Evolutionary conservation across 2,888 invertebrate genomes (phyloP).

Genomic region (Aelia acuminata): DNA sequence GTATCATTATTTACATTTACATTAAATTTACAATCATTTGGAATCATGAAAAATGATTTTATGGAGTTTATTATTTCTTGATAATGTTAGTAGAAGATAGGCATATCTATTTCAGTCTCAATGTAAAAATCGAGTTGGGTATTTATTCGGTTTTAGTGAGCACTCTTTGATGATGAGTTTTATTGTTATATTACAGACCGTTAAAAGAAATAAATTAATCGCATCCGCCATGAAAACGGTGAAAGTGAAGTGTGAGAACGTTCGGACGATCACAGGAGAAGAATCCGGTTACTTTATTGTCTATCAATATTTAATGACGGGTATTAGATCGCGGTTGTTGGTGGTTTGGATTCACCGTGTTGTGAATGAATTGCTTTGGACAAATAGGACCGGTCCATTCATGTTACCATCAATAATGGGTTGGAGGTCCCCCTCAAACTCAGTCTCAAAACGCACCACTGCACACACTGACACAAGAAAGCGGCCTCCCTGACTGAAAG

Average conservation of each 20-base stretch:
- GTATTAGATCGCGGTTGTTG: background rate
- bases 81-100: too few relatives aligned
- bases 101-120: background rate
- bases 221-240: background rate
- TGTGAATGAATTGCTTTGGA: constrained; percentile 3
- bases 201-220: background rate
- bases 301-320: constrained; percentile 6
- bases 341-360: background rate
- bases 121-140: background rate
- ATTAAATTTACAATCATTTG: too few relatives aligned
- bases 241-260: constrained; percentile 2
- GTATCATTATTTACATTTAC: too few relatives aligned
- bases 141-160: background rate
- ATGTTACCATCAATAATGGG: constrained; percentile 6
- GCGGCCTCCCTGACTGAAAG: background rate
- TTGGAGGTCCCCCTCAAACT: background rate
- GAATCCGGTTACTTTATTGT: background rate
- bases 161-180: background rate
- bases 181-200: background rate
- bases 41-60: too few relatives aligned
- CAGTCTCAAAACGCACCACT: background rate
- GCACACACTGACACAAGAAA: background rate
- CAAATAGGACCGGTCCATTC: background rate
- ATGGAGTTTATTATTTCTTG: too few relatives aligned
- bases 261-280: background rate